Percentiles rank a stretch among this genome's conserved stretches.
Evolutionary conservation across 2,113 vertebrate species (phyloP).

Genomic region (Taxidea taxus): DNA sequence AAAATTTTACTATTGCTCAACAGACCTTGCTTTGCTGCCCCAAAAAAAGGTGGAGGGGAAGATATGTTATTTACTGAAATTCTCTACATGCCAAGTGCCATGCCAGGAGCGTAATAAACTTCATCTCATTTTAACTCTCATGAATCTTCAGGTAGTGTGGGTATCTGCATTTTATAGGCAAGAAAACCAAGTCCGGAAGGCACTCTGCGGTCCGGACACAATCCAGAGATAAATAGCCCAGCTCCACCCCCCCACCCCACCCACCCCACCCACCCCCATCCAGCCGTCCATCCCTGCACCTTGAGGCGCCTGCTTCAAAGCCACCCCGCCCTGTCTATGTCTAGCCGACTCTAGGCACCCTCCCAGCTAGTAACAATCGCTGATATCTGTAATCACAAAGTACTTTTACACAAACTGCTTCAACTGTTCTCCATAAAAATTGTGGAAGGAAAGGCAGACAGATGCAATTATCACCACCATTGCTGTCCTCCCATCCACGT

Average conservation of each 20-base stretch:
- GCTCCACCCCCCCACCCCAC: fast-evolving
- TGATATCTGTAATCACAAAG: background rate
- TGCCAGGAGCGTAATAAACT: background rate
- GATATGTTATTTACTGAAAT: background rate
- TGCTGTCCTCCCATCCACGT: fast-evolving
- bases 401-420: background rate
- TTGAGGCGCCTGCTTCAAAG: background rate
- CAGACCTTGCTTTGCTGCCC: background rate
- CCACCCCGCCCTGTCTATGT: fast-evolving
- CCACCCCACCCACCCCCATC: too few species aligned
- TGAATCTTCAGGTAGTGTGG: background rate
- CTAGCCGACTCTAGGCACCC: background rate
- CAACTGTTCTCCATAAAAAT: background rate
- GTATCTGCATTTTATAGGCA: background rate
- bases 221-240: background rate
- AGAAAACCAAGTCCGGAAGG: background rate
- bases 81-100: background rate
- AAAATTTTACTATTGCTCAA: background rate
- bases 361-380: background rate
- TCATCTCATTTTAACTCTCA: background rate
- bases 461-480: background rate
- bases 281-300: fast-evolving
- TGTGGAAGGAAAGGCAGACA: background rate
- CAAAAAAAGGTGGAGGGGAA: background rate
- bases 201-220: background rate